A percentile compares a stretch with the other conserved stretches of the same genome.
These are phyloP conservation scores for Erannis defoliaria DNA, from an alignment of 2,888 invertebrate genomes.

Conservation along the genomic window DNA sequence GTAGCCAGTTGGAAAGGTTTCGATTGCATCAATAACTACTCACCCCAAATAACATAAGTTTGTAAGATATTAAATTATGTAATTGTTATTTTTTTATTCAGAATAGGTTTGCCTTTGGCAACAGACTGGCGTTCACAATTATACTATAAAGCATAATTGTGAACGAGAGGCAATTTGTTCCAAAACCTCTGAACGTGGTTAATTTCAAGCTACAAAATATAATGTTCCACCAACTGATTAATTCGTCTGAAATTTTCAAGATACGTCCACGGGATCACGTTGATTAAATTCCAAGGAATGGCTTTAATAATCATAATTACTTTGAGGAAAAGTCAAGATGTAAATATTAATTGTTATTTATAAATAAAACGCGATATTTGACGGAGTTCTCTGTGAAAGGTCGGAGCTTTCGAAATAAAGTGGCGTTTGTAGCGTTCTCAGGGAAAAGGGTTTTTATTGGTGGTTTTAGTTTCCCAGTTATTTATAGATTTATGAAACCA, in stretches of 20 bases:
- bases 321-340: conserved; percentile 15
- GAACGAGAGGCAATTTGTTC: background rate
- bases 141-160: background rate
- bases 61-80: too few relatives aligned
- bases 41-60: too few relatives aligned
- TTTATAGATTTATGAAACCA: too few relatives aligned
- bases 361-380: conserved; percentile 1
- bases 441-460: too few relatives aligned
- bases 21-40: too few relatives aligned
- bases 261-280: conserved; percentile 2
- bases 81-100: too few relatives aligned
- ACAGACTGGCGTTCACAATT: too few relatives aligned
- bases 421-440: background rate
- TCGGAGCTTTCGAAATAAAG: conserved; percentile 10
- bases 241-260: conserved; percentile 20
- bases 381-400: background rate
- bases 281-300: conserved; percentile 32
- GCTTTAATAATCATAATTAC: conserved; percentile 31
- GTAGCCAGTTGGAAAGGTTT: too few relatives aligned
- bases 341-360: conserved; percentile 19
- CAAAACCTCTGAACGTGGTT: conserved; percentile 18
- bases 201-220: conserved; percentile 15
- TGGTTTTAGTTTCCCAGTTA: too few relatives aligned
- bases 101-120: too few relatives aligned
- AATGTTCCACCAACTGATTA: conserved; percentile 26